Evolutionary conservation across 2,888 invertebrate genomes (phyloP).

Genomic region (Synanthedon vespiformis): DNA sequence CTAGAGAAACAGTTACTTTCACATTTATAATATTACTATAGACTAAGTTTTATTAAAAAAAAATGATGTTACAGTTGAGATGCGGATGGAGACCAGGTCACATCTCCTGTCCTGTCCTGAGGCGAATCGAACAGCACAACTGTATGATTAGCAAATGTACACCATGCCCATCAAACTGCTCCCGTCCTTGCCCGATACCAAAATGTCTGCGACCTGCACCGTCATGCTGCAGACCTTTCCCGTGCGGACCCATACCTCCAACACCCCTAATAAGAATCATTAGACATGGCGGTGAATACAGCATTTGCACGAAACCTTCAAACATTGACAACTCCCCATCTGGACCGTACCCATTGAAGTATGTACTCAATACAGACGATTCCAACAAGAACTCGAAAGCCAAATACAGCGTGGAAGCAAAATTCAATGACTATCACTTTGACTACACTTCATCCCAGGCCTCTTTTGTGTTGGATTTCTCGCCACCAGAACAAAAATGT

Average conservation of each 20-base stretch:
- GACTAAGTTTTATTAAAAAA: constrained; percentile 6
- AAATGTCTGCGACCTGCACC: constrained; percentile 17
- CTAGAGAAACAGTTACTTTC: no score
- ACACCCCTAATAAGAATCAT: constrained; percentile 45
- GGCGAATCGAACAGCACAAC: constrained; percentile 47
- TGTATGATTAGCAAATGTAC: constrained; percentile 33
- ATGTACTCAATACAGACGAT: constrained; percentile 39
- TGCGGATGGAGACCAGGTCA: constrained; percentile 66
- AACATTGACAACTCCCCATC: constrained; percentile 47
- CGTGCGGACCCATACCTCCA: constrained; percentile 8
- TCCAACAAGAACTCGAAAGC: constrained; percentile 8
- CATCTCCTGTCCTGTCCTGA: constrained; percentile 52
- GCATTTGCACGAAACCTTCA: constrained; percentile 51
- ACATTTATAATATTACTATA: background rate
- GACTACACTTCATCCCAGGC: constrained; percentile 56
- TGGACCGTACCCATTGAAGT: constrained; percentile 53
- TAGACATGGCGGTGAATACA: constrained; percentile 51
- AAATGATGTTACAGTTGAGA: constrained; percentile 27
- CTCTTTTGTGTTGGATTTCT: constrained; percentile 55
- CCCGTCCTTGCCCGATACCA: constrained; percentile 10
- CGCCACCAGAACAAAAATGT: constrained; percentile 46
- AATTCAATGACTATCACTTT: constrained; percentile 56
- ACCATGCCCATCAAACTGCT: constrained; percentile 2
- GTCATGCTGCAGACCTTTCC: constrained; percentile 26
- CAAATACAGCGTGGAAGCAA: constrained; percentile 54